Base-by-base conservation (phyloP, 2,888 invertebrate genomes). In the Epinotia brunnichana region DNA sequence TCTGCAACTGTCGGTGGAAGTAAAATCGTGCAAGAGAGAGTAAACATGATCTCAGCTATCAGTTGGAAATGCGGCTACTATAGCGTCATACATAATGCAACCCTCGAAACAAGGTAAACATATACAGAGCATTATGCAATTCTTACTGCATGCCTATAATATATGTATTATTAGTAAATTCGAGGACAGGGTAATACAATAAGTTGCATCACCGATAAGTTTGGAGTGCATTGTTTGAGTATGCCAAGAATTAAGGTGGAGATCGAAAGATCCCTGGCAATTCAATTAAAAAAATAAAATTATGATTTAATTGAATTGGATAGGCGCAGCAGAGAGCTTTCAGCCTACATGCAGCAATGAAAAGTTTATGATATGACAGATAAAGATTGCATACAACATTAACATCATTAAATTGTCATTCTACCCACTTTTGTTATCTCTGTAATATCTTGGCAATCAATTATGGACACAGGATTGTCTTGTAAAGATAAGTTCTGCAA, bases 401-500 rank as follows among this genome's bases (percentile, higher is more conserved):
- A 21, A 53, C 13, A 69, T n/a, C 41, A 69, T 61, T 69, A n/a
- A 69, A 24, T 67, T 39, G n/a, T 7, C 69, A 69, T 61, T 44
- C 19, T 48, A 62, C 39, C 70, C 62, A 63, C 69, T 69, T 61
- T 39, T 15, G 39, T 29, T 48, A 69, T 61, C 13, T 24, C 61
- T 54, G 61, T 39, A 44, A 61, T 61, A 21, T 69, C 19, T 39
- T 35, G 15, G n/a, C 51, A 67, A 57, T 48, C 48, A 48, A 29
- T 19, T 44, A n/a, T 11, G 21, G 66, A 7, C 10, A 63, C 56
- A n/a, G 56, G 66, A 39, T 41, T 59, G n/a, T 67, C 67, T 48
- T 67, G 67, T 44, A 67, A 57, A 44, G 67, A 67, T 67, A 67
- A 44, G 11, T 29, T 67, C 67, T 67, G 67, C 17, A 67, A 57